Conservation (phyloP, 2,797 vertebrate species). For the Poecilia velifera region DNA sequence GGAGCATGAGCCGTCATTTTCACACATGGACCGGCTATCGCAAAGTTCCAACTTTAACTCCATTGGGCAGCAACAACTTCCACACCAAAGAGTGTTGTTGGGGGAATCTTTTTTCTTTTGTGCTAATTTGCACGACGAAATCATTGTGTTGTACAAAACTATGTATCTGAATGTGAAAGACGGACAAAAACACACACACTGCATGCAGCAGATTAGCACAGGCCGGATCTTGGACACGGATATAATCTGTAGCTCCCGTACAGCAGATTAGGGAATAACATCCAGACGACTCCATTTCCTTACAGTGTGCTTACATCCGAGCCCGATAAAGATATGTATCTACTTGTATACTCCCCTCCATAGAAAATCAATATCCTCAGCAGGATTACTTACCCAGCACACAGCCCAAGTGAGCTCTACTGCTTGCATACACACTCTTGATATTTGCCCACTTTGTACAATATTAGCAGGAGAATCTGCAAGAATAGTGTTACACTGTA, state of each 20-base stretch:
- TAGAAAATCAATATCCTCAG: conserved; percentile 64
- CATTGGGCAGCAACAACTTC: not conserved
- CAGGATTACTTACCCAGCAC: conserved; percentile 60
- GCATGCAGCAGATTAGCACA: conserved; percentile 12
- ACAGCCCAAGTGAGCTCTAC: conserved; percentile 11
- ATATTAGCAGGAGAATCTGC: conserved; percentile 24
- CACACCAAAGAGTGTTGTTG: not conserved
- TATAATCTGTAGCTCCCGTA: conserved; percentile 24
- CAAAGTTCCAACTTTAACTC: not conserved
- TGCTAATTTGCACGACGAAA: conserved; percentile 32
- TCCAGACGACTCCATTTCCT: not conserved
- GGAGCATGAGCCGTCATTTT: not conserved
- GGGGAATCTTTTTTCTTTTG: conserved; percentile 11
- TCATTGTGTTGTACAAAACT: conserved; percentile 4
- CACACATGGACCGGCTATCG: not conserved
- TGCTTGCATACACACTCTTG: conserved; percentile 33
- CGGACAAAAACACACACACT: conserved; percentile 10
- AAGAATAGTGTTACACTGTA: conserved; percentile 11
- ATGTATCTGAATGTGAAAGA: conserved; percentile 1
- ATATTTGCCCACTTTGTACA: conserved; percentile 47
- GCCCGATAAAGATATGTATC: conserved; percentile 72
- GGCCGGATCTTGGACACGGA: conserved; percentile 9
- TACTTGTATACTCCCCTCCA: conserved; percentile 59
- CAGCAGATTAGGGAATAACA: conserved; percentile 43
- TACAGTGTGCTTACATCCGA: conserved; percentile 15